Percentiles rank a stretch among this genome's conserved stretches.
These are phyloP conservation scores for Xylocopa sonorina DNA, from an alignment of 1,140 invertebrate species.

Conservation along the genomic window DNA sequence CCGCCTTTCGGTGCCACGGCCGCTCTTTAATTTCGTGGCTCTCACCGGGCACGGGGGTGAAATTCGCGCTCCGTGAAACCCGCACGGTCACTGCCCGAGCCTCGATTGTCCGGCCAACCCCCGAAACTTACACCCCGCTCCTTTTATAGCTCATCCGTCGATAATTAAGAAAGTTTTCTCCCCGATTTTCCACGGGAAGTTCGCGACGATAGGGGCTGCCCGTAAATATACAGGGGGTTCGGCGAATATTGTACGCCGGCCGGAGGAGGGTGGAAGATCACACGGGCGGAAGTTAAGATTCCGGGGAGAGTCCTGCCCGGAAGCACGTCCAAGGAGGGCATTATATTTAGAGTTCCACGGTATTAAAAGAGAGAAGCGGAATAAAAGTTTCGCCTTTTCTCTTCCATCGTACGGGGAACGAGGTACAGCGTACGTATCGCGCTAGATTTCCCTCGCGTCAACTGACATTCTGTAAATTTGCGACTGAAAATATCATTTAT, in stretches of 20 bases:
- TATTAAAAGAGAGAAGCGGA: too few species aligned
- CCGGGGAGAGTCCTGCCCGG: too few species aligned
- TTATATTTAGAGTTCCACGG: too few species aligned
- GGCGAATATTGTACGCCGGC: not conserved
- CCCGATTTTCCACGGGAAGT: constrained; percentile 26
- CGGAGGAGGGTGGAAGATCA: too few species aligned
- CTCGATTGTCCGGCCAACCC: constrained; percentile 9
- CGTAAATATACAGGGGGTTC: constrained; percentile 8
- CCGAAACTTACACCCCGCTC: not conserved
- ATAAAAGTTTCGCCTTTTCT: too few species aligned
- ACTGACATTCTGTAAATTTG: constrained; percentile 12
- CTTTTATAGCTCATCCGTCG: constrained; percentile 9
- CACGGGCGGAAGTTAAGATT: too few species aligned
- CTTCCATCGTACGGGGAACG: too few species aligned
- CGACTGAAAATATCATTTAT: constrained; percentile 22
- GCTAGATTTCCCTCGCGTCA: too few species aligned
- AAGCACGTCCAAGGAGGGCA: too few species aligned
- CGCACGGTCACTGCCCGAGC: constrained; percentile 1
- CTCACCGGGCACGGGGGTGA: too few species aligned
- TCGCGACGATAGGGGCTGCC: not conserved
- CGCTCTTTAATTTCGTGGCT: constrained; percentile 27
- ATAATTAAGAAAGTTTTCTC: constrained; percentile 62
- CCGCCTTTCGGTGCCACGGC: not conserved
- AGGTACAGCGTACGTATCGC: too few species aligned
- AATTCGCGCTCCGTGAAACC: constrained; percentile 4